Evolutionary conservation across 2,797 vertebrate genomes (phyloP), one percentile per base, ranked within the genome.

Genomic region (Molossus molossus): DNA sequence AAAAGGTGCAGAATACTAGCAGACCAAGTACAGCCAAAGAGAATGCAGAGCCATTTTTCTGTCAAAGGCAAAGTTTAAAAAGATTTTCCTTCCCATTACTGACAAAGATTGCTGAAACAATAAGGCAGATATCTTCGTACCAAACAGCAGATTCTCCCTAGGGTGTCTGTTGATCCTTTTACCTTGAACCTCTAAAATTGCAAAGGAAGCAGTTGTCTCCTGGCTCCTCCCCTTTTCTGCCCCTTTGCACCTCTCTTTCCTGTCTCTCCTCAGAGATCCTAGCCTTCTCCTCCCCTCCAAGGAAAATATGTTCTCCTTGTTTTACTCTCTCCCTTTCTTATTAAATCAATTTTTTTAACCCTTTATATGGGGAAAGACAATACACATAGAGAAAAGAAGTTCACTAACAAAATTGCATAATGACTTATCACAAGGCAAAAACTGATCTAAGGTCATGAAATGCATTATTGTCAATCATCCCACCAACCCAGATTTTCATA

Each of bases 21-120:
- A 65, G 48, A 86, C 84, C 70, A 82, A 40, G 77, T 62, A 60
- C 40, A 73, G 57, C 65, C 53, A 37, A 60, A 87, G 33, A 94
- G 64, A 60, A 92, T 79, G 75, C 18, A 79, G 84, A 88, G 50
- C 7, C 23, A 65, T 82, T 87, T 93, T 95, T 90, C 67, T 70
- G 40, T 65, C 85, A 72, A 81, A 86, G 64, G 25, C 48, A 33
- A 65, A 76, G 25, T 86, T 87, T 60, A 60, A 64, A 29, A 45
- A 29, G 4, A 92, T 90, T 83, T 81, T 86, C 13, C 45, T 92
- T 40, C 21, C 29, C 37, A 50, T 50, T 80, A 67, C 37, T 90
- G 57, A 67, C 29, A 33, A 60, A 87, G 88, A 57, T 79, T 79
- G 88, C 69, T 92, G 79, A 90, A 82, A 89, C 75, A 70, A 60